Conservation (phyloP, 1,140 invertebrate genomes). For the Sycophila sp. region DNA sequence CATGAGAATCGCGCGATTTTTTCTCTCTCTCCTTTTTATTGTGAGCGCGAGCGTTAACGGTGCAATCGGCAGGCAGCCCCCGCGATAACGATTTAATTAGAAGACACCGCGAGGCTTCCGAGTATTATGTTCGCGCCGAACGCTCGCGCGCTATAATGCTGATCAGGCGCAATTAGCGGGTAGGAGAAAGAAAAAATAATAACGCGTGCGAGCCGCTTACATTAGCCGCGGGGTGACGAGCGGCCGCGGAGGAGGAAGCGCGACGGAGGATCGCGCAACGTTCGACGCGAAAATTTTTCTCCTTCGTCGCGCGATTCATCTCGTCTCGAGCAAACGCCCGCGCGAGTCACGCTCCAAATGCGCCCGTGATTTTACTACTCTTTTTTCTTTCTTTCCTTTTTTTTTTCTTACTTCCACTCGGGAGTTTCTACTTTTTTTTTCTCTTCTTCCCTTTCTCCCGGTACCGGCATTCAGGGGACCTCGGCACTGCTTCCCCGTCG, state of each 20-base stretch:
- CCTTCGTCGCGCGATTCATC: too few relatives aligned
- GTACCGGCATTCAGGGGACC: too few relatives aligned
- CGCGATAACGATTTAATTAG: constrained; percentile 15
- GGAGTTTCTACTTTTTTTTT: background rate
- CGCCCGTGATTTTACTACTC: background rate
- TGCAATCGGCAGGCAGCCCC: too few relatives aligned
- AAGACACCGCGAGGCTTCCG: too few relatives aligned
- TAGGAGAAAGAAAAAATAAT: background rate
- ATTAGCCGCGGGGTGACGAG: too few relatives aligned
- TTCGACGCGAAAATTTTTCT: too few relatives aligned
- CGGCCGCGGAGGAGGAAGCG: too few relatives aligned
- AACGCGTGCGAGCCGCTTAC: background rate
- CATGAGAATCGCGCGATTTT: background rate
- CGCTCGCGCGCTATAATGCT: too few relatives aligned
- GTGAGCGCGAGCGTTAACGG: too few relatives aligned
- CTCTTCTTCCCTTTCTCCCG: background rate
- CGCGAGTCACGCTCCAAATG: background rate
- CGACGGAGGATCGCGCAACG: too few relatives aligned
- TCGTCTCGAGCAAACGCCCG: background rate
- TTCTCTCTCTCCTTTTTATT: too few relatives aligned
- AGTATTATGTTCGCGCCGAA: too few relatives aligned
- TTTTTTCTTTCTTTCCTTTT: background rate
- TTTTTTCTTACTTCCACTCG: background rate
- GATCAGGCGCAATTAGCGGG: background rate
- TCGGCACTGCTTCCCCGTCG: background rate